A percentile compares a stretch with the other conserved stretches of the same genome.
Evolutionary conservation across 2,113 vertebrate genomes (phyloP).

Genomic region (Myrmecobius fasciatus): DNA sequence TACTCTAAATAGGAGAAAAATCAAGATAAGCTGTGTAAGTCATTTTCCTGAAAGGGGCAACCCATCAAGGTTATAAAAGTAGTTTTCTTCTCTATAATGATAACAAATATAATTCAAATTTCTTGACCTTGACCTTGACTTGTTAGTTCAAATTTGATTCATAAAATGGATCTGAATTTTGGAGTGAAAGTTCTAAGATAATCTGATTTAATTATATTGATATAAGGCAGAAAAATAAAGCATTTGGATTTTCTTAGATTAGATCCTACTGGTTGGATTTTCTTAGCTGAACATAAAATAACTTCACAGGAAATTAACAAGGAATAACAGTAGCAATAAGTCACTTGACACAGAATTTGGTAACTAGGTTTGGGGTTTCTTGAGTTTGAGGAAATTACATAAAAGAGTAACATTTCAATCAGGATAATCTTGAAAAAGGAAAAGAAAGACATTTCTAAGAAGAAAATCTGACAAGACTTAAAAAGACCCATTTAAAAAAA

Average conservation of each 20-base stretch:
- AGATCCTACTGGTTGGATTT: background rate
- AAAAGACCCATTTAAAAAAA: background rate
- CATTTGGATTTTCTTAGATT: background rate
- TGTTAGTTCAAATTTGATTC: background rate
- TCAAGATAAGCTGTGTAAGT: background rate
- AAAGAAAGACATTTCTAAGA: background rate
- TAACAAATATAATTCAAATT: constrained; percentile 3
- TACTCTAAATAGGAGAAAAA: background rate
- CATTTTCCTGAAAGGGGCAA: background rate
- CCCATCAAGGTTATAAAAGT: background rate
- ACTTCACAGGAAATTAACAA: constrained; percentile 13
- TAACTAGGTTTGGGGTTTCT: constrained; percentile 5
- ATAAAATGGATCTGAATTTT: background rate
- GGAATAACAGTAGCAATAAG: background rate
- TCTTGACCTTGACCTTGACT: too few relatives aligned
- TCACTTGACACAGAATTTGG: background rate
- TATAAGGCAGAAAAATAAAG: background rate
- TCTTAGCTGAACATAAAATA: background rate
- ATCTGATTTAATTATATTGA: background rate
- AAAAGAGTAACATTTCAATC: background rate
- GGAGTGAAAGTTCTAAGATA: background rate
- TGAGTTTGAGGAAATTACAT: background rate
- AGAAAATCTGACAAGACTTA: background rate
- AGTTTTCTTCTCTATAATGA: background rate
- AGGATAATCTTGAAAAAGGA: background rate